These are phyloP conservation scores for Phlogophora meticulosa DNA, from an alignment of 2,888 invertebrate genomes.

Conservation along the genomic window DNA sequence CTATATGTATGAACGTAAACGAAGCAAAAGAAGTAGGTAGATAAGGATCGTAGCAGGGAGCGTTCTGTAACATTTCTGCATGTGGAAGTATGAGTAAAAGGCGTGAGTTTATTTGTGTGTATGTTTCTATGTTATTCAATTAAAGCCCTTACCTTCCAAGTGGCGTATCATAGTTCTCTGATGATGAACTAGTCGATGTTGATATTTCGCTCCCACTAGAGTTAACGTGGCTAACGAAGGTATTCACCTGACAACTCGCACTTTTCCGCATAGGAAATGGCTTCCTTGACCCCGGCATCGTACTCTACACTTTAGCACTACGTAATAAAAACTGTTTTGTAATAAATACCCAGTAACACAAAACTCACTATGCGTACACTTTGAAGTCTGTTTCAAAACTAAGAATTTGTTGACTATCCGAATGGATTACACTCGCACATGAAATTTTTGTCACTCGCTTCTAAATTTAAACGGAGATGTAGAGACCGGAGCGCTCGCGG, in stretches of 20 bases:
- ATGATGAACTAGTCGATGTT: constrained; percentile 79
- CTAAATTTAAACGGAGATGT: constrained; percentile 83
- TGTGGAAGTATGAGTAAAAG: too few relatives aligned
- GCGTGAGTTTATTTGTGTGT: not conserved
- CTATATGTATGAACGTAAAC: too few relatives aligned
- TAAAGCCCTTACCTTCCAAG: constrained; percentile 79
- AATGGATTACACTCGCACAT: constrained; percentile 59
- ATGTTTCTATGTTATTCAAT: not conserved
- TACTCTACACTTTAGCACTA: constrained; percentile 52
- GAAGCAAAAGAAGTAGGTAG: too few relatives aligned
- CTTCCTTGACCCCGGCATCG: constrained; percentile 59
- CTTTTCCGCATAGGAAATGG: constrained; percentile 74
- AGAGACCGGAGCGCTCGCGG: constrained; percentile 66
- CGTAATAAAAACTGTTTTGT: constrained; percentile 41
- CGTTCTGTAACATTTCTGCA: too few relatives aligned
- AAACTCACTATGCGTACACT: constrained; percentile 56
- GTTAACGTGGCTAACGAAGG: constrained; percentile 67
- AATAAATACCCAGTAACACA: constrained; percentile 25
- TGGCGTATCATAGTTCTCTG: constrained; percentile 79
- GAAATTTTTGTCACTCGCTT: constrained; percentile 82
- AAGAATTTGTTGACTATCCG: constrained; percentile 66
- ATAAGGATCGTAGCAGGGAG: too few relatives aligned
- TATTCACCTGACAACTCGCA: constrained; percentile 79
- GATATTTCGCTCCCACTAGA: constrained; percentile 83
- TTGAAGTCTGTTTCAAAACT: constrained; percentile 69